These are phyloP conservation scores for Microcebus jonahi DNA, from an alignment of 2,113 vertebrate genomes.

Conservation along the genomic window DNA sequence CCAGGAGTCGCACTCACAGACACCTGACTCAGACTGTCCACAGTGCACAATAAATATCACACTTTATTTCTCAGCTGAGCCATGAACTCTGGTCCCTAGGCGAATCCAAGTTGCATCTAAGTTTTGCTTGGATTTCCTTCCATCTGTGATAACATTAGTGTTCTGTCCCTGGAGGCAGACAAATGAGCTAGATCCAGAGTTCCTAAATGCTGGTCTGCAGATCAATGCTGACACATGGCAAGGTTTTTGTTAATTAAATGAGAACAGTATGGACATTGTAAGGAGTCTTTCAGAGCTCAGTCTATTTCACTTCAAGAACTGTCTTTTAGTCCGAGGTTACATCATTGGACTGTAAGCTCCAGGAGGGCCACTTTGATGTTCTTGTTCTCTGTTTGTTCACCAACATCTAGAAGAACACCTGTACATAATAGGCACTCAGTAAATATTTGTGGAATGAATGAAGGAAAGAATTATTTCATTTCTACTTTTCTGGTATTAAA, in stretches of 20 bases:
- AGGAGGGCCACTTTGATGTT: neutral
- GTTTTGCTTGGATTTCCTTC: neutral
- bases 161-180: neutral
- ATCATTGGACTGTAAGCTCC: neutral
- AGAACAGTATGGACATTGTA: neutral
- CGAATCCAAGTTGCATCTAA: neutral
- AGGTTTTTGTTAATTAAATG: neutral
- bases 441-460: neutral
- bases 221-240: neutral
- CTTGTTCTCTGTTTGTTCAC: neutral
- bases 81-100: neutral
- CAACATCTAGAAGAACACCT: neutral
- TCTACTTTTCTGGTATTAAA: neutral
- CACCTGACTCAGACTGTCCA: neutral
- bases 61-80: neutral
- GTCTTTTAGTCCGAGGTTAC: neutral
- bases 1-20: neutral
- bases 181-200: no score
- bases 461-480: neutral
- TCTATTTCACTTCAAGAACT: neutral
- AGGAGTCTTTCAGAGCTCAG: neutral
- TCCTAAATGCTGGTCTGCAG: neutral
- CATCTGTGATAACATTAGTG: neutral
- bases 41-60: rapidly evolving
- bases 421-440: neutral